phyloP scores from a whole-genome alignment of 2,797 vertebrate species.

The Botia almorhae region DNA sequence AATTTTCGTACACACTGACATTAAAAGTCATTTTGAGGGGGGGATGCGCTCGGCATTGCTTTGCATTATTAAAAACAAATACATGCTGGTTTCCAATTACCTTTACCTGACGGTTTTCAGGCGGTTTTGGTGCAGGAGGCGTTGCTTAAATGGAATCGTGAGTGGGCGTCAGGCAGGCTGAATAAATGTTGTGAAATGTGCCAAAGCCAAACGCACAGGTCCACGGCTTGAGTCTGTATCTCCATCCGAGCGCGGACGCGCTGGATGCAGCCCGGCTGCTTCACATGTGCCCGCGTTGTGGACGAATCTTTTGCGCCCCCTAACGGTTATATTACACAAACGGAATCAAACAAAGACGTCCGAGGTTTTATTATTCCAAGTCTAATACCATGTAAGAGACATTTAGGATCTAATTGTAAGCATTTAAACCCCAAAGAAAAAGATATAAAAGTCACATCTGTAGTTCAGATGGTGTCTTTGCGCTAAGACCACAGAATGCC shows the following conservation, averaged over 20 bases:
- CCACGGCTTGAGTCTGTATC: slow-evolving; percentile 12
- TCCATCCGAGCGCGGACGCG: slow-evolving; percentile 17
- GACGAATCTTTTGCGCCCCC: slow-evolving; percentile 87
- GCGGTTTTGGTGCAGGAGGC: not conserved
- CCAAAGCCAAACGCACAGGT: slow-evolving; percentile 9
- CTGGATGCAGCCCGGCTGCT: slow-evolving; percentile 5
- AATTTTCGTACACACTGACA: slow-evolving; percentile 12
- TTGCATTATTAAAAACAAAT: slow-evolving; percentile 29
- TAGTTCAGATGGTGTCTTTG: no score
- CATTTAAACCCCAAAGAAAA: not conserved
- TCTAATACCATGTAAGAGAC: not conserved
- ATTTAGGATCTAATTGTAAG: not conserved
- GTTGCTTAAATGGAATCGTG: slow-evolving; percentile 1
- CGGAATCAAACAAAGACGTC: slow-evolving; percentile 7
- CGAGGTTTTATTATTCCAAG: not conserved
- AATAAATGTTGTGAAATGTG: slow-evolving; percentile 10
- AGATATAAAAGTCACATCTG: not conserved
- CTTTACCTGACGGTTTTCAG: not conserved
- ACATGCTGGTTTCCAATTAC: not conserved
- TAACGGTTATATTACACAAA: slow-evolving; percentile 74
- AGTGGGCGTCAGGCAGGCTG: slow-evolving; percentile 4
- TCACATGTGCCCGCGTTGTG: slow-evolving; percentile 1
- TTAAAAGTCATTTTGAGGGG: slow-evolving; percentile 3
- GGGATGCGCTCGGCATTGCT: not conserved
- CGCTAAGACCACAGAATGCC: no score